A percentile compares a stretch with the other conserved stretches of the same genome.
phyloP scores from a whole-genome alignment of 2,797 vertebrate genomes.

The Parambassis ranga region DNA sequence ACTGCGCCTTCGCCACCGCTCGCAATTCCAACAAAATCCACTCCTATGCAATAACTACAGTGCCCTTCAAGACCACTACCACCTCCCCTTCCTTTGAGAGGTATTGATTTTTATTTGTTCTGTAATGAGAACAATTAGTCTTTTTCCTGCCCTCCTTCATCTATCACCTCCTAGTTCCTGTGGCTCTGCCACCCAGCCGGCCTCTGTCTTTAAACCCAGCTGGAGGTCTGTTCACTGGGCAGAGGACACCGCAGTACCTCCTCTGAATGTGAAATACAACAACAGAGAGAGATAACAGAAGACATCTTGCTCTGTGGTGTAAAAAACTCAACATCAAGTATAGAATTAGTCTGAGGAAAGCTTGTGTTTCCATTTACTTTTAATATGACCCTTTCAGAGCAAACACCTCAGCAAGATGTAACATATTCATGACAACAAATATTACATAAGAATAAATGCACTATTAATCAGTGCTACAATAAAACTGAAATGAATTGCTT shows the following conservation, averaged over 20 bases:
- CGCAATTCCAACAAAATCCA: conserved; percentile 72
- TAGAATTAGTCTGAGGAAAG: neutral
- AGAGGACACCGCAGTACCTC: conserved; percentile 30
- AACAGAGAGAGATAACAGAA: conserved; percentile 8
- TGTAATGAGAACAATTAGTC: conserved; percentile 82
- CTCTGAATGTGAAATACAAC: conserved; percentile 10
- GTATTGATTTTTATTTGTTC: conserved; percentile 79
- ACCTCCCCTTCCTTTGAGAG: conserved; percentile 66
- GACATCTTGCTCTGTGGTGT: neutral
- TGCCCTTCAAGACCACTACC: conserved; percentile 64
- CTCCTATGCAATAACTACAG: conserved; percentile 77
- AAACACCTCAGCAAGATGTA: neutral
- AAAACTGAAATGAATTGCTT: conserved; percentile 44
- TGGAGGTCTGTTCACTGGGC: conserved; percentile 38
- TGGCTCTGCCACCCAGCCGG: conserved; percentile 45
- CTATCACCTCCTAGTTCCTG: conserved; percentile 61
- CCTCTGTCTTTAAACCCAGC: conserved; percentile 48
- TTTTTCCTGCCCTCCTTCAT: conserved; percentile 73
- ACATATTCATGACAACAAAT: conserved; percentile 21
- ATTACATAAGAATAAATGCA: conserved; percentile 22
- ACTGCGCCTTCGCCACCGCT: conserved; percentile 59
- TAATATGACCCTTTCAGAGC: neutral
- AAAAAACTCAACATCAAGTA: neutral
- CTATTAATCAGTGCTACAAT: conserved; percentile 37
- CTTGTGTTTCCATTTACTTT: neutral